Percentiles rank a stretch among this genome's conserved stretches.
Conservation (phyloP, 2,888 invertebrate species). For the Sminthurinus aureus region DNA sequence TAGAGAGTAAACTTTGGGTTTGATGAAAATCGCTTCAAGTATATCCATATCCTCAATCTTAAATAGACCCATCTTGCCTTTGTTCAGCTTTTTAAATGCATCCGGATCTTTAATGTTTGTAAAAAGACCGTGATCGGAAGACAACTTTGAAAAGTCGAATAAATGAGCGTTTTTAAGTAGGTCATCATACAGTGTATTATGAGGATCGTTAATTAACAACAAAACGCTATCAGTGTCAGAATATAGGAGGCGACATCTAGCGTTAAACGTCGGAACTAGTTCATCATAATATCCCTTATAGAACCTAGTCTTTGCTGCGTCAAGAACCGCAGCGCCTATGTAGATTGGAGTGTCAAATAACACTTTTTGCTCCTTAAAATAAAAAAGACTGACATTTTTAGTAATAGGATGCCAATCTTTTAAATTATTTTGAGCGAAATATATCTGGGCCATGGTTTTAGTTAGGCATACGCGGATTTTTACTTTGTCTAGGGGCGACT, state of each 20-base stretch:
- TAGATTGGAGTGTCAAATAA: neutral
- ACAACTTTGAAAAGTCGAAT: too few relatives aligned
- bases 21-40: neutral
- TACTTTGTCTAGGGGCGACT: neutral
- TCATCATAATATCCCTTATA: too few relatives aligned
- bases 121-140: too few relatives aligned
- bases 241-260: too few relatives aligned
- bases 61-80: neutral
- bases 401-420: neutral
- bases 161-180: too few relatives aligned
- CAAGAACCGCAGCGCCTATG: neutral
- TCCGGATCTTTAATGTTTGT: neutral
- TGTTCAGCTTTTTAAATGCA: neutral
- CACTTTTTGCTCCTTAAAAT: neutral
- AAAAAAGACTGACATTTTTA: neutral
- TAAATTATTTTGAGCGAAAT: neutral
- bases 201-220: too few relatives aligned
- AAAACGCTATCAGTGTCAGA: too few relatives aligned
- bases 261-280: too few relatives aligned
- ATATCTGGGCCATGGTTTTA: neutral
- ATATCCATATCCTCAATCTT: neutral
- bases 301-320: neutral
- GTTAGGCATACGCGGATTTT: neutral
- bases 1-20: neutral
- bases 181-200: too few relatives aligned